A percentile compares a stretch with the other conserved stretches of the same genome.
Evolutionary conservation across 2,888 invertebrate genomes (phyloP).

Genomic region (Altica lythri): DNA sequence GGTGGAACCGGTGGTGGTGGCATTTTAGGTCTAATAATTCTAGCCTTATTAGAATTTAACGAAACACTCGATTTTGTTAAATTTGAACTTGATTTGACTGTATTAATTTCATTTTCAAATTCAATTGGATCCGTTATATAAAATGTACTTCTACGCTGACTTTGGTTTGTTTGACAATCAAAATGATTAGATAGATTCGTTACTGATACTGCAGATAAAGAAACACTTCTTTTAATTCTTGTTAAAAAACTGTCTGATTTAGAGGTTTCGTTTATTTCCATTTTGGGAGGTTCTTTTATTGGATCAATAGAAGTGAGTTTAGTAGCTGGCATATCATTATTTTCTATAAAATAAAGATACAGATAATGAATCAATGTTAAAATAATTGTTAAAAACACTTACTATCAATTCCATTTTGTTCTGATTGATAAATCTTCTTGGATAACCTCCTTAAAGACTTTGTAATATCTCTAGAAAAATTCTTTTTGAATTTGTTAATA

Average conservation of each 20-base stretch:
- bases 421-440: slow-evolving; percentile 53
- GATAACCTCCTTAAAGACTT: slow-evolving; percentile 60
- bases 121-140: slow-evolving; percentile 72
- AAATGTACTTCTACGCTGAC: slow-evolving; percentile 68
- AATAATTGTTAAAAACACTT: slow-evolving; percentile 10
- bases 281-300: slow-evolving; percentile 3
- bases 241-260: slow-evolving; percentile 53
- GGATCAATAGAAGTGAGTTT: slow-evolving; percentile 17
- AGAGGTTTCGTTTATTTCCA: slow-evolving; percentile 8
- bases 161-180: slow-evolving; percentile 48
- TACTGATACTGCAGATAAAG: slow-evolving; percentile 62
- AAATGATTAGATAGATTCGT: slow-evolving; percentile 58
- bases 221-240: slow-evolving; percentile 66
- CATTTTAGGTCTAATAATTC: slow-evolving; percentile 48
- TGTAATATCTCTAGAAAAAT: slow-evolving; percentile 65
- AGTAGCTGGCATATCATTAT: too few species aligned
- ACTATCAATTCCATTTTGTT: slow-evolving; percentile 43
- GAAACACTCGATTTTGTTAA: background rate
- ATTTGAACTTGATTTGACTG: slow-evolving; percentile 30
- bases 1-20: slow-evolving; percentile 54
- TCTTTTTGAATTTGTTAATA: slow-evolving; percentile 70
- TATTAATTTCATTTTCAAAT: slow-evolving; percentile 56
- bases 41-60: slow-evolving; percentile 32
- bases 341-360: too few species aligned
- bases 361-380: too few species aligned